Evolutionary conservation across 1,140 invertebrate species (phyloP).

Genomic region (Cataglyphis hispanica): DNA sequence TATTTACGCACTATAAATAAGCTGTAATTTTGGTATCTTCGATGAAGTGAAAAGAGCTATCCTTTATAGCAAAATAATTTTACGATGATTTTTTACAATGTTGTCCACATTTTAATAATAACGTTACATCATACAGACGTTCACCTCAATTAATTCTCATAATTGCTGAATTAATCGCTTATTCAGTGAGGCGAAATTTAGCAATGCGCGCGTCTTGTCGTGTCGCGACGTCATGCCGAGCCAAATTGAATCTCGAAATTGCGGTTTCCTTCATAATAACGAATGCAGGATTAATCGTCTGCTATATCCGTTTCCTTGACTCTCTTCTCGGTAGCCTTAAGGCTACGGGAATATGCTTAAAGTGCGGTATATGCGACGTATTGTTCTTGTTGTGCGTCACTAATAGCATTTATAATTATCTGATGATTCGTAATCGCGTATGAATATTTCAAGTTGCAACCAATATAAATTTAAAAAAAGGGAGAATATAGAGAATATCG

Average conservation of each 20-base stretch:
- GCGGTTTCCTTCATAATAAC: neutral
- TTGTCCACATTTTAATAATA: slow-evolving; percentile 27
- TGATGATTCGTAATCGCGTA: neutral
- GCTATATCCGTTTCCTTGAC: slow-evolving; percentile 31
- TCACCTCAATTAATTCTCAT: slow-evolving; percentile 40
- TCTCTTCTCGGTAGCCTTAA: slow-evolving; percentile 21
- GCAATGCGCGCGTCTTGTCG: neutral
- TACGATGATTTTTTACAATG: no score
- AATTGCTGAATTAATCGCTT: slow-evolving; percentile 44
- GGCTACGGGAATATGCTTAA: neutral
- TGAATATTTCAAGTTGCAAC: neutral
- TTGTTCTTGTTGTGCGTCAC: neutral
- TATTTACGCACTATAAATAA: slow-evolving; percentile 26
- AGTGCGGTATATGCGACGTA: neutral
- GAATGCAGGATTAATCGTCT: neutral
- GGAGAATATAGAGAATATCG: neutral
- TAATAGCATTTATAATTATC: neutral
- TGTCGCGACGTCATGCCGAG: neutral
- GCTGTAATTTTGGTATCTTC: slow-evolving; percentile 6
- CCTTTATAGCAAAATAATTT: neutral
- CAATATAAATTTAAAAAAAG: neutral
- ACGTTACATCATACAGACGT: slow-evolving; percentile 24
- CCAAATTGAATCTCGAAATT: slow-evolving; percentile 16
- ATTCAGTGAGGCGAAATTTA: slow-evolving; percentile 18
- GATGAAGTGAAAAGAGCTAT: neutral